Evolutionary conservation across 2,797 vertebrate genomes (phyloP), one percentile per base, ranked within the genome.

Genomic region (Sylvia borin): DNA sequence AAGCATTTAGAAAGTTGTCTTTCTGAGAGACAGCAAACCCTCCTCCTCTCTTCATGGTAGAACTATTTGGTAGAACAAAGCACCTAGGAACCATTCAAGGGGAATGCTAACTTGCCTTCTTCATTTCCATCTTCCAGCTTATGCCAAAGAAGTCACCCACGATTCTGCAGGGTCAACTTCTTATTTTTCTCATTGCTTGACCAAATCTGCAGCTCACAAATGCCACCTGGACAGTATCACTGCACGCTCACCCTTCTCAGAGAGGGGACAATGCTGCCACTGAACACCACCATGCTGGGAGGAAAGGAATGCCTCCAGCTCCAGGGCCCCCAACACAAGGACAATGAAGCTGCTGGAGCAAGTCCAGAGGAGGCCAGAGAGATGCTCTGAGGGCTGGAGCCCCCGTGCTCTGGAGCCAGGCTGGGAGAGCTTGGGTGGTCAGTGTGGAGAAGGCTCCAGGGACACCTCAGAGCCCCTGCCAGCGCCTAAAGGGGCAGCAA

Each of bases 161-260:
- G 1, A 4, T 36, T 40, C 31, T 45, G 9, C 27, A 36, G 45
- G 29, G 29, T 45, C 45, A 32, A 1, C 19, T 67, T 24, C 54
- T 64, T 81, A 48, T 31, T 21, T 18, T 38, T 51, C 53, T 68
- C 0, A 0, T 34, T 26, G 11, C n/a, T 32, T 68, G 25, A 36
- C 7, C 19, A 53, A 50, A 71, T 16, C 76, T 53, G 22, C 43
- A 71, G 58, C 47, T 9, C 13, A 26, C 3, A 4, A 26, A 21
- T 5, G 12, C 22, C 25, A 38, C 45, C 54, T 29, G 40, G n/a
- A 20, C 17, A 19, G 24, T 13, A 34, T 48, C 21, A 15, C 9
- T 12, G 18, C 4, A 3, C 0, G 1, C 24, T n/a, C 54, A n/a
- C 17, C 4, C 45, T 31, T 21, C 2, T 15, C 26, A 19, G n/a